Conservation (phyloP, 2,797 vertebrate genomes). For the Periophthalmus magnuspinnatus region DNA sequence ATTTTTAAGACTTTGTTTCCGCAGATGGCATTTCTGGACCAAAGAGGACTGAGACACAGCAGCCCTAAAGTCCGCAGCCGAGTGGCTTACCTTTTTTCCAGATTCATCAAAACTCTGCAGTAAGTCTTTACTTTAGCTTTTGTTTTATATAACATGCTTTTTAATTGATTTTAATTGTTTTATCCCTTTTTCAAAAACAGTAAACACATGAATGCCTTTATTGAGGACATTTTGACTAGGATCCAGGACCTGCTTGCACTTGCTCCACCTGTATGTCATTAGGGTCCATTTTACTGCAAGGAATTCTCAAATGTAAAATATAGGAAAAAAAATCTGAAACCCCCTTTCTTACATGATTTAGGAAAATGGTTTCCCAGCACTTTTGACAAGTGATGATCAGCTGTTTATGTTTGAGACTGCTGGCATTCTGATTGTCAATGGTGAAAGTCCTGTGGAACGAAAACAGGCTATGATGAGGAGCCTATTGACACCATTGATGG, state of each 20-base stretch:
- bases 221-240: slow-evolving; percentile 92
- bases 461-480: slow-evolving; percentile 94
- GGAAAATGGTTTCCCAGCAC: slow-evolving; percentile 91
- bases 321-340: not conserved
- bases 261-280: slow-evolving; percentile 83
- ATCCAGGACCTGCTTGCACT: slow-evolving; percentile 96
- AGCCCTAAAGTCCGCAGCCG: slow-evolving; percentile 82
- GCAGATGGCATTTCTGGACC: slow-evolving; percentile 98
- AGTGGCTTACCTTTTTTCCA: slow-evolving; percentile 94
- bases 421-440: slow-evolving; percentile 92
- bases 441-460: slow-evolving; percentile 88
- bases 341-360: slow-evolving; percentile 46
- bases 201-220: slow-evolving; percentile 96
- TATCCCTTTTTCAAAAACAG: slow-evolving; percentile 65
- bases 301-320: not conserved
- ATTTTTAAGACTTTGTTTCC: slow-evolving; percentile 15
- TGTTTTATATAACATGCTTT: not conserved
- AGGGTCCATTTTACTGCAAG: not conserved
- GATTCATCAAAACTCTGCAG: slow-evolving; percentile 97
- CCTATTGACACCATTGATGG: slow-evolving; percentile 90
- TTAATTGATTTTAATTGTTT: not conserved
- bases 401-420: slow-evolving; percentile 97
- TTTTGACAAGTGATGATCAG: slow-evolving; percentile 95
- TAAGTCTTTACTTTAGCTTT: slow-evolving; percentile 69
- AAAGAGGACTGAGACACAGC: slow-evolving; percentile 83